Conservation (phyloP, 2,113 vertebrate species). For the Laticauda colubrina region DNA sequence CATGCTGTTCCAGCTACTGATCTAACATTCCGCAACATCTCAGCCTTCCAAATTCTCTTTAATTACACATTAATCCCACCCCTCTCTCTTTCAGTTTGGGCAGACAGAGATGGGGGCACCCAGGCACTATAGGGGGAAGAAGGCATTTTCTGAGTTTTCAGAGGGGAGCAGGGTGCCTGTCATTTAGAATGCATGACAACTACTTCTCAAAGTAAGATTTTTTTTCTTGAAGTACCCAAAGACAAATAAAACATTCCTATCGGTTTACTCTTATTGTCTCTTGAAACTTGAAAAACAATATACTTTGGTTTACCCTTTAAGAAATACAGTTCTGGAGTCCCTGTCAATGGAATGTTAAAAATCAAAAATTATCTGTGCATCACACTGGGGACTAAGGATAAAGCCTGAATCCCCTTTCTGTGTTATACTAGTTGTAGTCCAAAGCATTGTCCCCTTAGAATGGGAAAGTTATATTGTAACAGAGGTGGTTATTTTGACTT, state of each 20-base stretch:
- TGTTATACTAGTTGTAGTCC: not conserved
- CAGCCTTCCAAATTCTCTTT: conserved; percentile 98
- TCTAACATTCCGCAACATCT: conserved; percentile 99
- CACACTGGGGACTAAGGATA: not conserved
- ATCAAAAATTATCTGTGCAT: not conserved
- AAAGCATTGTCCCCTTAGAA: not conserved
- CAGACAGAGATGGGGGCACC: conserved; percentile 81
- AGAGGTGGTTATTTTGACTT: not conserved
- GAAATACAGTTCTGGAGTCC: not conserved
- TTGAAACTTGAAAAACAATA: conserved; percentile 5
- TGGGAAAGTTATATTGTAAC: not conserved
- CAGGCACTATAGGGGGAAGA: conserved; percentile 77
- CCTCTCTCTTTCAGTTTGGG: conserved; percentile 94
- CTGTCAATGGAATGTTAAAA: not conserved
- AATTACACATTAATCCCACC: conserved; percentile 98
- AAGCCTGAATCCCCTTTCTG: not conserved
- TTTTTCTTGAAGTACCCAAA: conserved; percentile 10
- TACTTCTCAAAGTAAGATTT: conserved; percentile 1
- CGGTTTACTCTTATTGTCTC: conserved; percentile 8
- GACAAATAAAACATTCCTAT: conserved; percentile 1
- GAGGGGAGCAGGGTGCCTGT: not conserved
- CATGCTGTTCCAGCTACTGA: conserved; percentile 99
- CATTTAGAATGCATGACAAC: conserved; percentile 21
- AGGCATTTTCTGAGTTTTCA: conserved; percentile 58
- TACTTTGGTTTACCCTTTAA: not conserved